Conservation (phyloP, 2,888 invertebrate species). For the Pandemis heparana region DNA sequence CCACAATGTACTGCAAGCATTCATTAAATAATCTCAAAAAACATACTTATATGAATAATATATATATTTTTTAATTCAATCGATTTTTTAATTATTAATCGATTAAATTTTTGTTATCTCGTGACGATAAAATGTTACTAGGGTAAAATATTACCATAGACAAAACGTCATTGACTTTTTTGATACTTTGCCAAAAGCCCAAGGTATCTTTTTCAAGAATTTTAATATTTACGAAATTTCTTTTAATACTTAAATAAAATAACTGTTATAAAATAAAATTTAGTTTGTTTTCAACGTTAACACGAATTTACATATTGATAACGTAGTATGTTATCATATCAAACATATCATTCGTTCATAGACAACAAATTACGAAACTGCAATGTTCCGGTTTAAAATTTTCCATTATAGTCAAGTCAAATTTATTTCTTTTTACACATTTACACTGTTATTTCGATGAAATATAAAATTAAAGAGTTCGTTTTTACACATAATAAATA, state of each 20-base stretch:
- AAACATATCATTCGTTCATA: too few relatives aligned
- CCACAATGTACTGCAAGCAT: too few relatives aligned
- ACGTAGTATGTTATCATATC: too few relatives aligned
- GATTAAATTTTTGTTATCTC: slow-evolving; percentile 18
- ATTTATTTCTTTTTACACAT: not conserved
- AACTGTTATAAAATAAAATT: not conserved
- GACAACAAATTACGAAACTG: slow-evolving; percentile 15
- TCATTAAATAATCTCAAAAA: not conserved
- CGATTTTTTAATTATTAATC: slow-evolving; percentile 1
- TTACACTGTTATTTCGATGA: not conserved
- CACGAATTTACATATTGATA: not conserved
- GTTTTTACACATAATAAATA: not conserved
- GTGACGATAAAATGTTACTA: slow-evolving; percentile 26
- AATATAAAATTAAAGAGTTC: not conserved
- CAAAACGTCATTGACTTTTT: slow-evolving; percentile 15
- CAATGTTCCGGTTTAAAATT: slow-evolving; percentile 13
- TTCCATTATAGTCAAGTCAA: too few relatives aligned
- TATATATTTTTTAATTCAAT: not conserved
- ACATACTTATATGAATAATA: not conserved
- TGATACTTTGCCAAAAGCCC: slow-evolving; percentile 30
- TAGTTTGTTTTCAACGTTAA: not conserved
- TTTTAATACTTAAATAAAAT: not conserved
- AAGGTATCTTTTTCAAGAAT: not conserved
- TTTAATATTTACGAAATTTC: not conserved
- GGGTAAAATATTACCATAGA: slow-evolving; percentile 25